Evolutionary conservation across 1,140 invertebrate genomes (phyloP).

Genomic region (Palaemon carinicauda): DNA sequence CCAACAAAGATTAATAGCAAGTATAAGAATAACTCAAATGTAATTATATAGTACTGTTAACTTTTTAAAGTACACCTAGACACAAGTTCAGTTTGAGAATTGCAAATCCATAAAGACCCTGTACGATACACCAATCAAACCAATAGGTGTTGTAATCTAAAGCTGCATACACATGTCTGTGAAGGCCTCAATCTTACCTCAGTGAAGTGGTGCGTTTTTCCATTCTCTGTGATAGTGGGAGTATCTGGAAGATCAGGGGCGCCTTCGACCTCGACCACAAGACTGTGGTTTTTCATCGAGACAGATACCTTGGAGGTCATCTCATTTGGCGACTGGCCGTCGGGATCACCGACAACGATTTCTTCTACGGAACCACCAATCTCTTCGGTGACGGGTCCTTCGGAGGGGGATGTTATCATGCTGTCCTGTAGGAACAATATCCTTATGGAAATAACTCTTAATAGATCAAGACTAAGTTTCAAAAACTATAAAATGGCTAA

Average conservation of each 20-base stretch:
- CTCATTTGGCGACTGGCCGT: conserved; percentile 11
- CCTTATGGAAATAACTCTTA: neutral
- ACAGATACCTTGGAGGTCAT: conserved; percentile 45
- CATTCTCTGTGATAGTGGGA: conserved; percentile 31
- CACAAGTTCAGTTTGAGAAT: too few relatives aligned
- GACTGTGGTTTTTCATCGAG: conserved; percentile 51
- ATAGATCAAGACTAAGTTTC: too few relatives aligned
- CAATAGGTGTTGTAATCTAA: too few relatives aligned
- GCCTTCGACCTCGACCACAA: conserved; percentile 50
- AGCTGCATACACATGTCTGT: too few relatives aligned
- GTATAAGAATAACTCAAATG: too few relatives aligned
- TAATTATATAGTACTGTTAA: too few relatives aligned
- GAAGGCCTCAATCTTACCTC: neutral
- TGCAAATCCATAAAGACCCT: too few relatives aligned
- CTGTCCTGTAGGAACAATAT: conserved; percentile 32
- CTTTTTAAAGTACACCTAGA: too few relatives aligned
- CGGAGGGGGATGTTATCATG: conserved; percentile 44
- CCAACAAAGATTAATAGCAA: too few relatives aligned
- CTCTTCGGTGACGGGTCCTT: conserved; percentile 42
- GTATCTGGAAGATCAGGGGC: conserved; percentile 22
- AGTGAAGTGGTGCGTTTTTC: conserved; percentile 37
- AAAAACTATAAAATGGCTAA: too few relatives aligned
- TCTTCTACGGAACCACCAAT: conserved; percentile 27
- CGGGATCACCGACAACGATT: conserved; percentile 33
- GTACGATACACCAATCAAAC: too few relatives aligned